phyloP scores from a whole-genome alignment of 2,888 invertebrate species.

The Congeria kusceri region DNA sequence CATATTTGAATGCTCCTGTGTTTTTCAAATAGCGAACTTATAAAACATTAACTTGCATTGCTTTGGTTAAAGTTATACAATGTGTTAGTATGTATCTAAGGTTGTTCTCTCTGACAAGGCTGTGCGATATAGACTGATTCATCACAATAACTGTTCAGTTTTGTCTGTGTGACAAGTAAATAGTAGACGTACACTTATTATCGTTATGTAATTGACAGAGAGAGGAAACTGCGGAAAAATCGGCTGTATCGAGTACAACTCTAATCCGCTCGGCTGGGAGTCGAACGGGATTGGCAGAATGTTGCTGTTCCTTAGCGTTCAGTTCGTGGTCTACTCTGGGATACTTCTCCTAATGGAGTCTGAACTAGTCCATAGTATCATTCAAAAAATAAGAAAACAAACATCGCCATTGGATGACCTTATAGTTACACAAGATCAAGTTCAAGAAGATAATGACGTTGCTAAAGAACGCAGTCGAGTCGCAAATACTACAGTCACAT shows the following conservation, averaged over 20 bases:
- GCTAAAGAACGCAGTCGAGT: constrained; percentile 83
- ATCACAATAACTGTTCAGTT: too few species aligned
- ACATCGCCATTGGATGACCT: constrained; percentile 18
- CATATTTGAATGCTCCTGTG: too few species aligned
- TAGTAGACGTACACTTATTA: too few species aligned
- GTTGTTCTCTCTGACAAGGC: too few species aligned
- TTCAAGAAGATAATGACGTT: constrained; percentile 85
- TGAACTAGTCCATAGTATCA: constrained; percentile 65
- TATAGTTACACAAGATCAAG: constrained; percentile 11
- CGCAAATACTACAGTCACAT: constrained; percentile 61
- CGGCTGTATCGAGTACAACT: constrained; percentile 83
- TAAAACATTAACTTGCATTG: too few species aligned
- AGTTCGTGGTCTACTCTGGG: constrained; percentile 88
- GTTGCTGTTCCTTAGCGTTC: constrained; percentile 88
- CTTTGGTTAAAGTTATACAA: too few species aligned
- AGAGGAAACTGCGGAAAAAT: constrained; percentile 79
- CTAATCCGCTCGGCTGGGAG: constrained; percentile 89
- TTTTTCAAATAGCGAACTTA: too few species aligned
- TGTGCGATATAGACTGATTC: too few species aligned
- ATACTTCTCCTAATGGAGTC: constrained; percentile 89
- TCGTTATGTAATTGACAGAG: too few species aligned
- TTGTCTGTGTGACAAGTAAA: too few species aligned
- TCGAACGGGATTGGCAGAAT: constrained; percentile 91
- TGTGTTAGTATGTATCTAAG: too few species aligned
- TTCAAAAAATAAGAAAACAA: constrained; percentile 48